Percentiles rank a stretch among this genome's conserved stretches.
These are phyloP conservation scores for Tympanoctomys barrerae DNA, from an alignment of 2,797 vertebrate genomes.

Conservation along the genomic window DNA sequence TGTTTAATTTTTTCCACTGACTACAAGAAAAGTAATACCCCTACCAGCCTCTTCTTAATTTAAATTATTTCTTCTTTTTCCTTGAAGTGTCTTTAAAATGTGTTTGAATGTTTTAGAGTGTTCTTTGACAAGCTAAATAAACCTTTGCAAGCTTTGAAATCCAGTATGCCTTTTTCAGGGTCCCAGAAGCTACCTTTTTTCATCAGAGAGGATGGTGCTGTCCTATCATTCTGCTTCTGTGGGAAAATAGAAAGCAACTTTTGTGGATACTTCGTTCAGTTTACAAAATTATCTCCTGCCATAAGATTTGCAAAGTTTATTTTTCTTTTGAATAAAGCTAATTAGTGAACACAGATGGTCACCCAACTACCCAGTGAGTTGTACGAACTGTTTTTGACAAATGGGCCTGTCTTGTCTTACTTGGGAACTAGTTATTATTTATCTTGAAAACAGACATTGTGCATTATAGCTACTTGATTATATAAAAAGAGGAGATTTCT, in stretches of 20 bases:
- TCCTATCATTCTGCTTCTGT: background rate
- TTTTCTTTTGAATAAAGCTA: background rate
- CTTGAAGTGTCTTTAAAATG: slow-evolving; percentile 1
- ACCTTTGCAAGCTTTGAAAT: background rate
- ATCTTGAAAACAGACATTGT: slow-evolving; percentile 22
- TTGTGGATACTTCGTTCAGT: background rate
- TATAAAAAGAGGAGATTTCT: background rate
- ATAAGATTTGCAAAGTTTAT: background rate
- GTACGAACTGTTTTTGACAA: background rate
- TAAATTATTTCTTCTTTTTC: background rate
- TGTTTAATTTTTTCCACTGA: background rate
- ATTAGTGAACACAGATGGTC: background rate
- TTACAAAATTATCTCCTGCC: background rate
- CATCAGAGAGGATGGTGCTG: background rate
- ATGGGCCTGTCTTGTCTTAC: background rate
- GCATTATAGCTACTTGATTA: background rate
- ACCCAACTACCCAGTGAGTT: background rate
- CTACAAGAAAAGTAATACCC: background rate
- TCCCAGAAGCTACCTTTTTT: background rate
- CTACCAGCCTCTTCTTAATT: background rate
- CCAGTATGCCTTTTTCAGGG: background rate
- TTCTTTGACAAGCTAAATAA: background rate
- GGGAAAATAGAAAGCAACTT: background rate
- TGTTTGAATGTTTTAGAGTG: background rate
- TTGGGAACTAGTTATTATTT: slow-evolving; percentile 36